phyloP scores from a whole-genome alignment of 2,113 vertebrate genomes.

The Ploceus nigricollis region DNA sequence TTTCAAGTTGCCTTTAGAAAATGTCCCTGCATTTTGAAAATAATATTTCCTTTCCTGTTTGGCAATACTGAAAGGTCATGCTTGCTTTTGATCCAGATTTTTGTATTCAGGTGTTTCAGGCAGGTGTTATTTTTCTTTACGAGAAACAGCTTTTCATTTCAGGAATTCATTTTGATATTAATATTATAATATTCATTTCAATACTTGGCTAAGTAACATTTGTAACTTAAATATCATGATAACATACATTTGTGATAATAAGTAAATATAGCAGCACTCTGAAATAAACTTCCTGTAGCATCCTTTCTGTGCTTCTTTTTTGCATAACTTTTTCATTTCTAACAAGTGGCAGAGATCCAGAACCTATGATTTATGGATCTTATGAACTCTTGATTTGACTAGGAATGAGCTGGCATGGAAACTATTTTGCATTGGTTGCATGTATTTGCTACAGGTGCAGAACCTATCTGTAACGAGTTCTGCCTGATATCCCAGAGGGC shows the following conservation, averaged over 20 bases:
- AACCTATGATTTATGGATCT: background rate
- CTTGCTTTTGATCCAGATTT: background rate
- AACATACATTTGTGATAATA: background rate
- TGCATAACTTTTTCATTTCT: background rate
- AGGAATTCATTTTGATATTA: background rate
- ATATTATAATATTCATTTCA: background rate
- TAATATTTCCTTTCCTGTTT: background rate
- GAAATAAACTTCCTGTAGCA: background rate
- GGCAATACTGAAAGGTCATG: background rate
- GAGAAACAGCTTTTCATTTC: background rate
- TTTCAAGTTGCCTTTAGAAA: background rate
- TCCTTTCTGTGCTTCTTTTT: background rate
- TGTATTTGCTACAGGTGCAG: conserved; percentile 12
- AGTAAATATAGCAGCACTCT: background rate
- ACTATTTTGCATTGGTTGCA: background rate
- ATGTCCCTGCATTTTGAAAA: background rate
- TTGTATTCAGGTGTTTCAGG: background rate
- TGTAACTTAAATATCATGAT: background rate
- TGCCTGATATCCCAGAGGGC: background rate
- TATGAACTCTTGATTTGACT: background rate
- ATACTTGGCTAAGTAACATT: background rate
- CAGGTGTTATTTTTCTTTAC: background rate
- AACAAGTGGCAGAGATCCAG: background rate
- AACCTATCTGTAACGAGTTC: background rate
- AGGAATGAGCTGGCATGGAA: background rate